These are phyloP conservation scores for Aphis craccivora DNA, from an alignment of 1,140 invertebrate species.

Conservation along the genomic window DNA sequence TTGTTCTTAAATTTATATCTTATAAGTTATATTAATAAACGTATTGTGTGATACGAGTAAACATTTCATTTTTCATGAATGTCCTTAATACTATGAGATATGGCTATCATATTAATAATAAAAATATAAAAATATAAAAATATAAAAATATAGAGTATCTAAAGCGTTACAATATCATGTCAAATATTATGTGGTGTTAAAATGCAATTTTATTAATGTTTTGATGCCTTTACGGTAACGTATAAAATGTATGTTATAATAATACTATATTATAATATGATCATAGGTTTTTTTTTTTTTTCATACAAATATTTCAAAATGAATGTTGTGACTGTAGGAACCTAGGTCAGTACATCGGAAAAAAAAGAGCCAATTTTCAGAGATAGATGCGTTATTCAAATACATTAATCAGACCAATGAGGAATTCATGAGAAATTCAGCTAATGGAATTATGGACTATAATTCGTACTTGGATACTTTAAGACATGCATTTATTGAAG, in stretches of 20 bases:
- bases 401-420: background rate
- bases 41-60: background rate
- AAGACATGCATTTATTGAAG: background rate
- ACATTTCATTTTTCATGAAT: background rate
- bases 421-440: background rate
- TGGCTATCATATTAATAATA: background rate
- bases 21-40: too few relatives aligned
- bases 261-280: background rate
- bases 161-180: background rate
- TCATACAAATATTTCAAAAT: background rate
- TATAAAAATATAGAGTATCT: background rate
- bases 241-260: background rate
- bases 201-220: background rate
- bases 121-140: too few relatives aligned
- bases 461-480: constrained; percentile 5
- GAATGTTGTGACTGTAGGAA: background rate
- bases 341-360: background rate
- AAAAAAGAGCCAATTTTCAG: background rate
- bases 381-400: background rate
- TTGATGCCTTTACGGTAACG: background rate
- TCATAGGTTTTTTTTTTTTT: too few relatives aligned
- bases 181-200: background rate
- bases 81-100: background rate
- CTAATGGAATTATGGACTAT: background rate
- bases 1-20: background rate